Base-by-base conservation (phyloP, 2,113 vertebrate genomes). In the Calidris pugnax region DNA sequence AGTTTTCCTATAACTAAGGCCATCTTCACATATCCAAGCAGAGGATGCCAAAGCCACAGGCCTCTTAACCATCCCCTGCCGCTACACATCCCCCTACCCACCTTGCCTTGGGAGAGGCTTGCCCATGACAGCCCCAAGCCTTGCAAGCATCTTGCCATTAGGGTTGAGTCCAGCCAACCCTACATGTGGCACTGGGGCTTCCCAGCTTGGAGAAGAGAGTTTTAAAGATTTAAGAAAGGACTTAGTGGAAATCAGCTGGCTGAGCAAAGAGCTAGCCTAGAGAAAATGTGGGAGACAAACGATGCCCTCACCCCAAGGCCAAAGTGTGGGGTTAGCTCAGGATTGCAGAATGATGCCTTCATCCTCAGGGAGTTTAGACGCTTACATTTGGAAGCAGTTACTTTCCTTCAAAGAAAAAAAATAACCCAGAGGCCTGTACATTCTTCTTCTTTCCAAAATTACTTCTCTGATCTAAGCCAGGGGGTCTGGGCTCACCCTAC, bases 381-480 rank as follows among this genome's bases (percentile, higher is more conserved):
- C 78, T 89, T 85, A 85, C 86, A 95, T 95, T 95, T 97, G 94
- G 94, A 96, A 97, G 41, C 89, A 92, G 69, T 97, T 95, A 93
- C 43, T 92, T 90, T 89, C 69, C 47, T 87, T 87, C 86, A 87
- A 89, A 91, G 37, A 63, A 89, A 50, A 50, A 92, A 85, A 91
- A 74, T 27, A 97, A 92, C 83, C 64, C 84, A 90, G 62, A 94
- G 93, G 89, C 73, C 37, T 87, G 64, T 30, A 73, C 39, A 92
- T 80, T 95, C 69, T 17, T 95, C 43, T 87, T 87, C 47, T 48
- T 95, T 87, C 67, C 87, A 91, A 83, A 95, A 94, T 66, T 84
- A 75, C 51, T 84, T 43, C 43, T 89, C 80, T 87, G 93, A 85
- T 91, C 80, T 87, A 91, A 85, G 51, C 73, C 33, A 39, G 69